Evolutionary conservation across 2,888 invertebrate species (phyloP), one percentile per base, ranked within the genome.

Genomic region (Drosophila longiperda): DNA sequence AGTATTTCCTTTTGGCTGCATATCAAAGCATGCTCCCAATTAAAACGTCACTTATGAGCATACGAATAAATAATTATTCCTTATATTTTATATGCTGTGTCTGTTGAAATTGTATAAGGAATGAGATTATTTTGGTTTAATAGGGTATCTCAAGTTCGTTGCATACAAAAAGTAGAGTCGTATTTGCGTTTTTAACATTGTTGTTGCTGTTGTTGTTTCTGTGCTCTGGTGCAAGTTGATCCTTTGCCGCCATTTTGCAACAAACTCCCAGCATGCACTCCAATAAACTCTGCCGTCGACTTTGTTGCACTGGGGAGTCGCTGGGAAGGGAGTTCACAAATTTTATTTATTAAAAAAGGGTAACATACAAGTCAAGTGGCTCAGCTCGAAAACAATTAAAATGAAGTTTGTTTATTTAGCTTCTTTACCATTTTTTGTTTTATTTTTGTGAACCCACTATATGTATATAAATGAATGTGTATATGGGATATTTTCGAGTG

Each of bases 261-360:
- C 79, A 80, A 79, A 75, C 83, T 83, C 78, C 74, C 71, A 76
- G 76, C 87, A 80, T 87, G 86, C 87, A 87, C 90, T 90, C 90
- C 87, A 87, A 90, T 87, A 87, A 87, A 90, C 89, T 86, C 86
- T 78, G 82, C 75, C 86, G 89, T 87, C 78, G 90, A 88, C 86
- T 87, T 89, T 89, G 87, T 85, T 85, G 89, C 84, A 63, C 42
- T n/a, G n/a, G n/a, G n/a, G n/a, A 65, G n/a, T 29, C 50, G 34
- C 32, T 11, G 3, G 40, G 20, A 45, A 8, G 34, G 63, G 38
- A 42, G 66, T 71, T 84, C 67, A 72, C 84, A 84, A 89, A 89
- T 85, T 85, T 89, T 85, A 85, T 85, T 85, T 85, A 85, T 89
- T 85, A 85, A 89, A 85, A 87, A 87, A 83, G 89, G 87, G 89